Conservation (phyloP, 1,140 invertebrate genomes). For the Antheraea mylitta region DNA sequence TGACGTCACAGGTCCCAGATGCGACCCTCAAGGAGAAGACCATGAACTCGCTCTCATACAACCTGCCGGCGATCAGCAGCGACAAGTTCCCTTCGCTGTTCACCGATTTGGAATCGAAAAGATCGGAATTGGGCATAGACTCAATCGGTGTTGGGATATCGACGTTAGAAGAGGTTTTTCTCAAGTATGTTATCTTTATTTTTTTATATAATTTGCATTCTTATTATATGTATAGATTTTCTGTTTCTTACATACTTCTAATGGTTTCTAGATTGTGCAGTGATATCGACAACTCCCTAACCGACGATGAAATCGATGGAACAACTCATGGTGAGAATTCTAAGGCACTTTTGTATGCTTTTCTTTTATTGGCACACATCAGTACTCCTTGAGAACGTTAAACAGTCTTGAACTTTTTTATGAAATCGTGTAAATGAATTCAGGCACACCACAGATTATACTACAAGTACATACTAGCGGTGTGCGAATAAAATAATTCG, state of each 20-base stretch:
- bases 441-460: no score
- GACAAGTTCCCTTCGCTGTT: conserved; percentile 81
- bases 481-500: no score
- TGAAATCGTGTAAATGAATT: no score
- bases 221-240: no score
- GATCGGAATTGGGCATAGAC: conserved; percentile 82
- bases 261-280: conserved; percentile 46
- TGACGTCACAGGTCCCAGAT: conserved; percentile 38
- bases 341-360: no score
- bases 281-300: conserved; percentile 37
- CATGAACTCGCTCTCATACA: conserved; percentile 49
- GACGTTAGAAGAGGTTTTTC: conserved; percentile 92
- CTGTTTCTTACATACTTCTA: no score
- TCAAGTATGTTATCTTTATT: conserved; percentile 82
- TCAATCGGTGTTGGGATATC: conserved; percentile 90
- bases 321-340: conserved; percentile 13
- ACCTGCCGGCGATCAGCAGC: conserved; percentile 42
- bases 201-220: no score
- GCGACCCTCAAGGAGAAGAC: conserved; percentile 46
- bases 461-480: no score
- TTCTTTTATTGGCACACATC: no score
- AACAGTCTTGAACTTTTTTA: no score
- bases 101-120: conserved; percentile 81
- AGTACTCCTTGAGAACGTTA: no score
- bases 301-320: conserved; percentile 30